phyloP scores from a whole-genome alignment of 2,888 invertebrate species.

The Pristionchus maxplancki region DNA sequence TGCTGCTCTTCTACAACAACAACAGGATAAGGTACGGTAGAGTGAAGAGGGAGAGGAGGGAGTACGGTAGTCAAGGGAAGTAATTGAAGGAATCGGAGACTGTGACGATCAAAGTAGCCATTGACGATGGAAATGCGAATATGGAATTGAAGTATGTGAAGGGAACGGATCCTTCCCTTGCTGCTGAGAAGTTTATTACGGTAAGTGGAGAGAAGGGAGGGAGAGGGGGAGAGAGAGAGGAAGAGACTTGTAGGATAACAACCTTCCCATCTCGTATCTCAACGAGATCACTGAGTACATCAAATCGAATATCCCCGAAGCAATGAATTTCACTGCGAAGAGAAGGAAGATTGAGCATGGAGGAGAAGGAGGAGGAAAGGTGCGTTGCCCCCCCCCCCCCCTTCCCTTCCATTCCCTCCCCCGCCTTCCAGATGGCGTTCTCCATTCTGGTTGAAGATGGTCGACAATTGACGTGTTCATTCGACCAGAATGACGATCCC shows the following conservation, averaged over 20 bases:
- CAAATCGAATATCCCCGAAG: conserved; percentile 67
- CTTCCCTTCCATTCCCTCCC: background rate
- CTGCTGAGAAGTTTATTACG: conserved; percentile 70
- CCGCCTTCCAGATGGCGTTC: background rate
- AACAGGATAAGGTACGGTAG: conserved; percentile 51
- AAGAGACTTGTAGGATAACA: conserved; percentile 60
- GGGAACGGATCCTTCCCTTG: conserved; percentile 69
- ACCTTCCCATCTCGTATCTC: conserved; percentile 66
- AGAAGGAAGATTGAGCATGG: conserved; percentile 87
- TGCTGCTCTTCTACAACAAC: conserved; percentile 52
- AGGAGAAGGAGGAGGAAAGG: conserved; percentile 47
- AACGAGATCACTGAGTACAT: conserved; percentile 71
- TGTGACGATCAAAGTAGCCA: conserved; percentile 71
- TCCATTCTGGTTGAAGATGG: conserved; percentile 46
- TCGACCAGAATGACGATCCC: conserved; percentile 90
- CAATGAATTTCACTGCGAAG: conserved; percentile 65
- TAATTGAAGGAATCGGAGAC: conserved; percentile 53
- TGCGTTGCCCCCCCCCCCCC: background rate
- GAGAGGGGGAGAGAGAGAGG: background rate
- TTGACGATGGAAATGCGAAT: conserved; percentile 69
- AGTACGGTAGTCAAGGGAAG: background rate
- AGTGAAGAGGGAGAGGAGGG: background rate
- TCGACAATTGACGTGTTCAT: conserved; percentile 82
- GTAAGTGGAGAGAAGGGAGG: conserved; percentile 44
- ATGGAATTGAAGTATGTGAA: conserved; percentile 69